A percentile compares a stretch with the other conserved stretches of the same genome.
These are phyloP conservation scores for Tricholaema leucomelas DNA, from an alignment of 2,113 vertebrate genomes.

Conservation along the genomic window DNA sequence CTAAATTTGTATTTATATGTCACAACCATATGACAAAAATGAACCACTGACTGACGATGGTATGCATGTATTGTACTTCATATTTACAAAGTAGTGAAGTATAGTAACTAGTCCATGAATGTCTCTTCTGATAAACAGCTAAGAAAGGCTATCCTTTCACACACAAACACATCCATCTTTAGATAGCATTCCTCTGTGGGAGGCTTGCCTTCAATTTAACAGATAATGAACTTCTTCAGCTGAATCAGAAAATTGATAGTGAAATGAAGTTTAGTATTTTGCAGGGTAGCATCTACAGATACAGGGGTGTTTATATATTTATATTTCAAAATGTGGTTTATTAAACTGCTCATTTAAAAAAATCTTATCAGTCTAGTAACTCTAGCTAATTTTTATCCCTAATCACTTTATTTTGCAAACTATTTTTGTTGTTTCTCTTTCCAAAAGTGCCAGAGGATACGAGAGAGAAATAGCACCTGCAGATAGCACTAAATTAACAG, in stretches of 20 bases:
- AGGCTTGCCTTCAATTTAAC: conserved; percentile 73
- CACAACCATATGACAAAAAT: conserved; percentile 63
- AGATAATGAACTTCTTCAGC: conserved; percentile 76
- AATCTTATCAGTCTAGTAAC: conserved; percentile 22
- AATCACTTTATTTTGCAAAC: conserved; percentile 36
- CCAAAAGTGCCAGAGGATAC: conserved; percentile 16
- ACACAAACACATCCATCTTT: conserved; percentile 69
- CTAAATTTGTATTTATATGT: conserved; percentile 74
- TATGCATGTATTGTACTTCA: conserved; percentile 21
- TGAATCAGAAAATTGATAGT: conserved; percentile 74
- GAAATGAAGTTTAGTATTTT: conserved; percentile 69
- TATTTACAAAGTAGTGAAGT: conserved; percentile 63
- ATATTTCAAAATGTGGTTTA: conserved; percentile 29
- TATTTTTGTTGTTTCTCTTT: conserved; percentile 38
- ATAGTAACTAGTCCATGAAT: conserved; percentile 26
- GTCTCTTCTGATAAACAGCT: conserved; percentile 55
- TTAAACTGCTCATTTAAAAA: conserved; percentile 30
- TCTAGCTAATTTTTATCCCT: conserved; percentile 45
- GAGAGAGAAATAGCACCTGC: conserved; percentile 32
- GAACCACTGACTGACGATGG: conserved; percentile 1
- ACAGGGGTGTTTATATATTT: conserved; percentile 21
- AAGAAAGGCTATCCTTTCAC: conserved; percentile 60
- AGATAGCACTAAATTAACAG: conserved; percentile 58
- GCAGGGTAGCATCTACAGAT: background rate
- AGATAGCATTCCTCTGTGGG: conserved; percentile 72